phyloP scores from a whole-genome alignment of 2,113 vertebrate species.

The Nicator chloris region DNA sequence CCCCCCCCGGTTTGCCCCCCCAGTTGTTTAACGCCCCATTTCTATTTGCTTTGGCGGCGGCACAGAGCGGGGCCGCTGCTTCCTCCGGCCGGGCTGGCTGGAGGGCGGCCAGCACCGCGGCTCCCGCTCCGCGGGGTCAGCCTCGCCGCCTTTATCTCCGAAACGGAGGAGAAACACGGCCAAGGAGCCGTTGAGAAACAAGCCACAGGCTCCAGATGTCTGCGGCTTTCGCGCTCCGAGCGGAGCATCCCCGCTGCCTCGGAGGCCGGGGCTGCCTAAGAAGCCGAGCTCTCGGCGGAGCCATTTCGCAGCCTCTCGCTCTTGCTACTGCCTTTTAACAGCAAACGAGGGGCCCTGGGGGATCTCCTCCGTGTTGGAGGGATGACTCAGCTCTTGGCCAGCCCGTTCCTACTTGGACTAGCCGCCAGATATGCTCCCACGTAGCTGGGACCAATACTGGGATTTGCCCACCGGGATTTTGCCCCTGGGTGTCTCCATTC shows the following conservation, averaged over 20 bases:
- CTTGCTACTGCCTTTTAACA: constrained; percentile 45
- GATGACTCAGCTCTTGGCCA: constrained; percentile 38
- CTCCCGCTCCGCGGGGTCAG: constrained; percentile 10
- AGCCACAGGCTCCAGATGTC: constrained; percentile 63
- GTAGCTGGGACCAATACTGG: fast-evolving
- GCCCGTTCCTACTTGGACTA: not conserved
- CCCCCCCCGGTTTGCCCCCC: not conserved
- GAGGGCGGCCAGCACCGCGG: constrained; percentile 21
- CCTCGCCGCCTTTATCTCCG: constrained; percentile 33
- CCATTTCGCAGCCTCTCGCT: constrained; percentile 26
- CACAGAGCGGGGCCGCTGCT: constrained; percentile 12
- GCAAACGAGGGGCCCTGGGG: not conserved
- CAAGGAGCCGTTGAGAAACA: constrained; percentile 31
- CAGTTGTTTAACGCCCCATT: not conserved
- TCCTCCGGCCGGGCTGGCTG: constrained; percentile 43
- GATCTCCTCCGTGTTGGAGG: not conserved
- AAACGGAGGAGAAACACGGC: not conserved
- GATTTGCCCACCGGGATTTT: not conserved
- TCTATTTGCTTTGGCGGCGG: constrained; percentile 53
- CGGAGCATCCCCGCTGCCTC: not conserved
- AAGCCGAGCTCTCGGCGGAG: constrained; percentile 23
- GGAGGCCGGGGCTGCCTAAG: constrained; percentile 20
- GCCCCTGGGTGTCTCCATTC: not conserved
- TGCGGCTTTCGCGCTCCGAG: not conserved
- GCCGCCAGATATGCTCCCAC: not conserved